These are phyloP conservation scores for Zele albiditarsus DNA, from an alignment of 2,888 invertebrate species.

Conservation along the genomic window DNA sequence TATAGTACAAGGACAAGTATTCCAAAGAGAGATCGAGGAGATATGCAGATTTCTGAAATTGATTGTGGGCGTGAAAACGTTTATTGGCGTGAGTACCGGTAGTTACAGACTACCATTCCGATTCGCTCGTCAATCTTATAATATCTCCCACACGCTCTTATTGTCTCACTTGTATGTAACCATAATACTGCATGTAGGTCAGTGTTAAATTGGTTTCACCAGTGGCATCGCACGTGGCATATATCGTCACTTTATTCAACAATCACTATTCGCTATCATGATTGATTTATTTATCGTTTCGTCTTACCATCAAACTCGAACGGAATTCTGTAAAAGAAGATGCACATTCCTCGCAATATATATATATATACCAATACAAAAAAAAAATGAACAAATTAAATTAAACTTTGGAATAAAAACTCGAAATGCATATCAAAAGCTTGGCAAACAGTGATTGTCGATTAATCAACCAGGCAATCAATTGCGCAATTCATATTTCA, in stretches of 20 bases:
- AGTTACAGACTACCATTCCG: background rate
- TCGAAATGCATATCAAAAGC: too few species aligned
- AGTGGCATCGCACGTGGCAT: background rate
- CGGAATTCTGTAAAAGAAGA: background rate
- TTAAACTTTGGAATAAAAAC: too few species aligned
- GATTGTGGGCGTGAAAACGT: background rate
- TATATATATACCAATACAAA: too few species aligned
- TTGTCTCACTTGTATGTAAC: background rate
- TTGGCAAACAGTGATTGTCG: too few species aligned
- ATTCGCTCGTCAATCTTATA: background rate
- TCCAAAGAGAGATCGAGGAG: background rate
- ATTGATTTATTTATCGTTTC: background rate
- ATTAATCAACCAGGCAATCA: too few species aligned
- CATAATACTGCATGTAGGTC: background rate
- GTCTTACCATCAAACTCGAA: background rate
- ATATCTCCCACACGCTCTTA: background rate
- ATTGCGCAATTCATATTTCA: too few species aligned
- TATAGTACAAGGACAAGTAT: background rate
- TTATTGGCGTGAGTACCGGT: background rate
- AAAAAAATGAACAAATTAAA: too few species aligned
- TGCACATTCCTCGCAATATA: too few species aligned
- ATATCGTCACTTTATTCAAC: background rate
- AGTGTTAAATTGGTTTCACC: background rate
- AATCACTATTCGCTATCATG: background rate
- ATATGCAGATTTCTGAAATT: conserved; percentile 4